phyloP scores from a whole-genome alignment of 2,888 invertebrate species.

The Leptinotarsa rubiginosa region DNA sequence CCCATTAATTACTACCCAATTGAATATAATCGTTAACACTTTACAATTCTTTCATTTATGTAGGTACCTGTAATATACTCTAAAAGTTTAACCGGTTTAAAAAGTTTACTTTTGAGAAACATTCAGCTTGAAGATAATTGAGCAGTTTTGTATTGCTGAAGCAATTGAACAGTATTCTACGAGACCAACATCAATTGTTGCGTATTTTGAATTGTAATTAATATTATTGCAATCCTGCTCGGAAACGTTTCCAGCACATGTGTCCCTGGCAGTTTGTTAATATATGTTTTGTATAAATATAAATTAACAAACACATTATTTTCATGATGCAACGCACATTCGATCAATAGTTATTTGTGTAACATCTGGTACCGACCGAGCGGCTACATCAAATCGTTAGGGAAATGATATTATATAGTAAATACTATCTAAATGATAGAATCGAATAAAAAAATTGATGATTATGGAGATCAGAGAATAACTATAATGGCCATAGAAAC shows the following conservation, averaged over 20 bases:
- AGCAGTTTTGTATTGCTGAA: neutral
- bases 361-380: conserved; percentile 45
- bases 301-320: conserved; percentile 46
- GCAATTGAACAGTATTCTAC: conserved; percentile 22
- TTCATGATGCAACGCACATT: conserved; percentile 38
- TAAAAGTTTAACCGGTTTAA: no score
- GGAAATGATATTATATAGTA: conserved; percentile 21
- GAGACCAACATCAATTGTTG: conserved; percentile 18
- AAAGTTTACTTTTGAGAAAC: neutral
- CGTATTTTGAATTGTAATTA: conserved; percentile 41
- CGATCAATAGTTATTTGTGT: conserved; percentile 40
- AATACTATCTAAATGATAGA: conserved; percentile 31
- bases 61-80: no score
- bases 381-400: conserved; percentile 42
- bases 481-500: no score
- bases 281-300: conserved; percentile 43
- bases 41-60: no score
- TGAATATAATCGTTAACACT: no score
- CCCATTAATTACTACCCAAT: no score
- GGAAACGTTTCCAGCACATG: conserved; percentile 40
- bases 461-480: no score
- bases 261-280: conserved; percentile 42
- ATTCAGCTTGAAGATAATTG: neutral
- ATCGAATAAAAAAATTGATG: neutral
- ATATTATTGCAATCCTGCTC: conserved; percentile 41